Percentiles rank a stretch among this genome's conserved stretches.
These are phyloP conservation scores for Sebastes kiyomatsui DNA, from an alignment of 2,797 vertebrate genomes.

Conservation along the genomic window DNA sequence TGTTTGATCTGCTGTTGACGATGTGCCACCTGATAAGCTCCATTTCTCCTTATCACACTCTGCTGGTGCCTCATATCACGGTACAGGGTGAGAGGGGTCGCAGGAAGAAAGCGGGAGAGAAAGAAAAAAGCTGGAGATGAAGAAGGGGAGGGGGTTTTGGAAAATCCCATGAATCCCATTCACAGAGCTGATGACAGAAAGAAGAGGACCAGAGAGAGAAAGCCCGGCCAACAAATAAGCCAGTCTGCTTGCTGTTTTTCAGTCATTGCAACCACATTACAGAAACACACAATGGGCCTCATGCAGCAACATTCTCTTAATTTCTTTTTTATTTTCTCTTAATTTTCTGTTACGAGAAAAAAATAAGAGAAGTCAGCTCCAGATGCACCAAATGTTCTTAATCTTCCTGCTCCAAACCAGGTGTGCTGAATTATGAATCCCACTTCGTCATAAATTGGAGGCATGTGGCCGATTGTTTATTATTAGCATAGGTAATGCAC, in stretches of 20 bases:
- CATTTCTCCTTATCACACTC: slow-evolving; percentile 45
- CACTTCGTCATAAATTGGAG: too few relatives aligned
- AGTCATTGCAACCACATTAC: neutral
- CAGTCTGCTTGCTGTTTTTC: neutral
- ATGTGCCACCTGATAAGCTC: slow-evolving; percentile 62
- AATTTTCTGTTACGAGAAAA: too few relatives aligned
- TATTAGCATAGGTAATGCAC: too few relatives aligned
- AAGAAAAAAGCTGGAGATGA: neutral
- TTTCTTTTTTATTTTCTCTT: too few relatives aligned
- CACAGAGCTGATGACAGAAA: slow-evolving; percentile 48
- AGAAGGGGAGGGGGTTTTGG: neutral
- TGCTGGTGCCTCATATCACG: slow-evolving; percentile 32
- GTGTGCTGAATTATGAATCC: too few relatives aligned
- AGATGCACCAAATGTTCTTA: too few relatives aligned
- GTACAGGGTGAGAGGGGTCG: slow-evolving; percentile 5
- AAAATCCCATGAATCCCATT: slow-evolving; percentile 48
- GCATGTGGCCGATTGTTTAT: too few relatives aligned
- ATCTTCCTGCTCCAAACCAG: too few relatives aligned
- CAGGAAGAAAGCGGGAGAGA: slow-evolving; percentile 2
- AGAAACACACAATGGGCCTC: neutral
- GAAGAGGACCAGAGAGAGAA: slow-evolving; percentile 32
- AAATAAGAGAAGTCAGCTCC: too few relatives aligned
- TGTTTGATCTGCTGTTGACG: slow-evolving; percentile 64
- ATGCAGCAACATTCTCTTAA: too few relatives aligned
- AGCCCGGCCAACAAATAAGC: neutral